Evolutionary conservation across 1,140 invertebrate species (phyloP), one percentile per base, ranked within the genome.

Genomic region (Atopsyche davidsoni): DNA sequence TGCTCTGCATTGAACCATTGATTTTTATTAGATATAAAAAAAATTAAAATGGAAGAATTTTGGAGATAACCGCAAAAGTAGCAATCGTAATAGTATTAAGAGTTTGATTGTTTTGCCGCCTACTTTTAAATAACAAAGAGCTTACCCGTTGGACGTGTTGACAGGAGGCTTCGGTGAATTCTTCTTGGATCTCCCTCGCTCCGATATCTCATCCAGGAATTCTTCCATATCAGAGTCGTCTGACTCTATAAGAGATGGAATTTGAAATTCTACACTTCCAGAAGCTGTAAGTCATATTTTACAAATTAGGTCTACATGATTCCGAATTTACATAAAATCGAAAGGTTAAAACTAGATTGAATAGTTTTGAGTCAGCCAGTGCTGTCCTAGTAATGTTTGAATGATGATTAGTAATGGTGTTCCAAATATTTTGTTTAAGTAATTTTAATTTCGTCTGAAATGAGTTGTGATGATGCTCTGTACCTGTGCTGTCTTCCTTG

Each of bases 171-270:
- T 58, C 7, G 48, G 46, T 31, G 47, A 13, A 1, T 34, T 50
- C 68, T 73, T 38, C 73, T 59, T 47, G 42, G 68, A 74, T 59
- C 72, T 76, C 3, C 72, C 75, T 24, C 75, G 66, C 58, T 82
- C 81, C 2, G 82, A 65, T 44, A 83, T 79, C 48, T 83, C 80
- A 54, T 84, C 82, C 0, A 84, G 59, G 54, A 83, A 77, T 44
- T 85, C 82, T 56, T 85, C 84, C 16, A 83, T 67, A 59, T 86
- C 83, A 21, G 81, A 83, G 55, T 86, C 55, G 55, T 85, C 83
- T 3, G 81, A 85, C 61, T 86, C 84, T 50, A 80, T 75, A 3
- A 84, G 64, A 0, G 80, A 82, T 0, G 81, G 79, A 4, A 83
- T 58, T 44, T 74, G 75, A 51, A 73, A 66, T 59, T 68, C 68